Conservation (phyloP, 2,888 invertebrate genomes). For the Silvanus unidentatus region DNA sequence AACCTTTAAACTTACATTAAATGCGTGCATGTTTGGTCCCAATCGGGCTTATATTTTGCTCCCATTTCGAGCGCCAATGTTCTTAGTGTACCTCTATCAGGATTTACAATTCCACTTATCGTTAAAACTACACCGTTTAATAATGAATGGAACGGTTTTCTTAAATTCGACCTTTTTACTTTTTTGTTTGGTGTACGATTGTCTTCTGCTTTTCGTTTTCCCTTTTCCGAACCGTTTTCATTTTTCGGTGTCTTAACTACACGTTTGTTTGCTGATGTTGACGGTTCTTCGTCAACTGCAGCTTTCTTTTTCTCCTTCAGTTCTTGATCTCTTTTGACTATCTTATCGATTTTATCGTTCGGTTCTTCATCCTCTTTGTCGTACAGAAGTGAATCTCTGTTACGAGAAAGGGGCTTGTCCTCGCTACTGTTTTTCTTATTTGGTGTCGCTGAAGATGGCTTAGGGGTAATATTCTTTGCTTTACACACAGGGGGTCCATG, state of each 20-base stretch:
- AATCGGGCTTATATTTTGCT: conserved; percentile 70
- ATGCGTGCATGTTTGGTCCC: conserved; percentile 73
- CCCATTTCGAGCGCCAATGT: conserved; percentile 70
- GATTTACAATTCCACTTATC: conserved; percentile 86
- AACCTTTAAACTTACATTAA: conserved; percentile 62
- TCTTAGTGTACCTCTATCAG: conserved; percentile 63
- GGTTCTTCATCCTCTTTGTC: conserved; percentile 29
- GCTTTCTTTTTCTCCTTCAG: conserved; percentile 21
- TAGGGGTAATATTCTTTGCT: conserved; percentile 24
- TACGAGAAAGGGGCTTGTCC: conserved; percentile 19
- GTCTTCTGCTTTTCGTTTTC: background rate
- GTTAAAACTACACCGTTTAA: conserved; percentile 66
- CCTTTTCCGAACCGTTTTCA: background rate
- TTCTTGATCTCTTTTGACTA: conserved; percentile 13
- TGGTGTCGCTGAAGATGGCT: conserved; percentile 6
- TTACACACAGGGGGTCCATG: conserved; percentile 23
- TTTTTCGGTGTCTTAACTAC: conserved; percentile 9
- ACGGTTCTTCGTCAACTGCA: conserved; percentile 32
- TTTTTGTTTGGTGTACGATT: conserved; percentile 25
- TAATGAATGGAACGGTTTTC: conserved; percentile 53
- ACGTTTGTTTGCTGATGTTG: conserved; percentile 31
- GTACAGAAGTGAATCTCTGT: conserved; percentile 30
- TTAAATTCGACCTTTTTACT: conserved; percentile 22
- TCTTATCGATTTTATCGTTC: conserved; percentile 30
- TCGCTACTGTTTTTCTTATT: conserved; percentile 5